phyloP scores from a whole-genome alignment of 2,113 vertebrate species.

The Ranitomeya imitator region DNA sequence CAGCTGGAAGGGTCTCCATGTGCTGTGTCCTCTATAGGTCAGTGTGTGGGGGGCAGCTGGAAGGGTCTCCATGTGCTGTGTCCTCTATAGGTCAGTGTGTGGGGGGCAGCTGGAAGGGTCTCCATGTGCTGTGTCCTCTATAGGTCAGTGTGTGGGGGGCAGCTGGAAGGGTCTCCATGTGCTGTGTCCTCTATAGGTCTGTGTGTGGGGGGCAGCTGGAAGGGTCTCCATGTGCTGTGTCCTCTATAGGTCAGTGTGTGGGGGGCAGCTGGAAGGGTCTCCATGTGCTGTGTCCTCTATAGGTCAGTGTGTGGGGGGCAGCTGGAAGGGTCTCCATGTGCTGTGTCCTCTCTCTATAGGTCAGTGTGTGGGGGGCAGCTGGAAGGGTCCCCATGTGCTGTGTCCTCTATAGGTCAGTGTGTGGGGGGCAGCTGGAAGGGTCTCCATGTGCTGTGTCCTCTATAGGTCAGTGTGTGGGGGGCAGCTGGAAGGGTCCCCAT shows the following conservation, averaged over 20 bases:
- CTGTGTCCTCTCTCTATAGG: neutral
- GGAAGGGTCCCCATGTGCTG: neutral
- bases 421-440: neutral
- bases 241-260: neutral
- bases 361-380: neutral
- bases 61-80: neutral
- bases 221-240: neutral
- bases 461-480: neutral
- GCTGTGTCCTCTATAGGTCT: neutral
- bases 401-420: neutral
- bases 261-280: neutral
- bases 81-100: neutral
- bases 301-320: neutral
- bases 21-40: neutral
- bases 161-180: neutral
- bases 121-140: neutral
- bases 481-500: neutral
- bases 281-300: neutral
- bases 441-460: neutral
- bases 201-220: neutral
- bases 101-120: neutral
- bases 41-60: neutral
- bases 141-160: neutral
- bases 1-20: neutral
- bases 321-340: neutral